Base-by-base conservation (phyloP, 2,113 vertebrate species). In the Cromileptes altivelis region DNA sequence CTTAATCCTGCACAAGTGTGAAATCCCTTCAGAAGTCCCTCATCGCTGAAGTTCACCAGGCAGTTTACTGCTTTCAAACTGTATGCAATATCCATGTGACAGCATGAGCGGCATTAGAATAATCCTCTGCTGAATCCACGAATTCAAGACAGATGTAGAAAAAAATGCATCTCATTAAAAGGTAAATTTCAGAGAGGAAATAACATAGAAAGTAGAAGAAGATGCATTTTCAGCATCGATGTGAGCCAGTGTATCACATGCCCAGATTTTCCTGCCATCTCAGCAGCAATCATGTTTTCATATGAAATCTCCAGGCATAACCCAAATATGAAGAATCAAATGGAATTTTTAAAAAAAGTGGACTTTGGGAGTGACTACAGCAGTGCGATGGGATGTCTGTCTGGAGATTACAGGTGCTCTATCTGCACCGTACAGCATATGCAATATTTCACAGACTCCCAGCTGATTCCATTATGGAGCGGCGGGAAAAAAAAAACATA, bases 121-220 rank as follows among this genome's bases (percentile, higher is more conserved):
- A 94, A 92, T 91, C 92, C 86, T 58, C 77, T 80, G 89, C 89
- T 85, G 88, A 92, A 88, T 90, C 84, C 85, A 80, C 71, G 63
- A 85, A 73, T 79, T 82, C 62, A 42, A 63, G 49, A 50, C 70
- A 42, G 65, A 81, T 77, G 74, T 79, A 82, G 78, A 14, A 55
- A 45, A 72, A 80, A 53, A 53, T 18, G 58, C 23, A 30, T 84
- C 49, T 77, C 47, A 72, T 81, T 78, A 82, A 77, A 75, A 76
- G 74, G 74, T 70, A n/a, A 1, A 58, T 57, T 85, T 78, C 50
- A 73, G 53, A 17, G n/a, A 49, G 23, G 37, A 57, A 45, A 15
- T 21, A 55, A 55, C 30, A 60, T 3, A 15, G 17, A 23, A 70
- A 84, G 71, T 56, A 21, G 52, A 12, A 63, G 45, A 52, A 70